Evolutionary conservation across 2,113 vertebrate genomes (phyloP).

Genomic region (Gallinago paraguaiae): DNA sequence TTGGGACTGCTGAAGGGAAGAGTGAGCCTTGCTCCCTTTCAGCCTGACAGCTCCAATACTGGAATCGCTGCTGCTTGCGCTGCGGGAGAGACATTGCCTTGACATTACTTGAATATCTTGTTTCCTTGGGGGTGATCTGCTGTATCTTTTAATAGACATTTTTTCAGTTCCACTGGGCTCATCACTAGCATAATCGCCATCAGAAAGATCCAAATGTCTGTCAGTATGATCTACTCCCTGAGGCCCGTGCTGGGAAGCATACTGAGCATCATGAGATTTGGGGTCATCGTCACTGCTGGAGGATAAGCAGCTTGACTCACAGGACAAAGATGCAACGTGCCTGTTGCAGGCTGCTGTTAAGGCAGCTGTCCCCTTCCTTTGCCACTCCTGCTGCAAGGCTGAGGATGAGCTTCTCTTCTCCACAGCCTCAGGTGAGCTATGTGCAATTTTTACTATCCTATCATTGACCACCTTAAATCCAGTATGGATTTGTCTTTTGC

Average conservation of each 20-base stretch:
- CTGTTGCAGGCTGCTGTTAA: accelerated
- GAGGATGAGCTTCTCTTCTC: background rate
- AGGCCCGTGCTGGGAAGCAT: background rate
- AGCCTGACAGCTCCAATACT: background rate
- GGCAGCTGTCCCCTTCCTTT: background rate
- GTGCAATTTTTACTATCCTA: slow-evolving; percentile 58
- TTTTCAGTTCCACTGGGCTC: slow-evolving; percentile 62
- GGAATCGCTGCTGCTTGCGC: slow-evolving; percentile 35
- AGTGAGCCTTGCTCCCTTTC: background rate
- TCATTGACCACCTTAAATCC: slow-evolving; percentile 70
- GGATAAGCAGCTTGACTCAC: slow-evolving; percentile 25
- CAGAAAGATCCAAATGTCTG: slow-evolving; percentile 47
- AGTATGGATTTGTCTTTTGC: background rate
- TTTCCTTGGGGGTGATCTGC: background rate
- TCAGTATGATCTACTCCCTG: background rate
- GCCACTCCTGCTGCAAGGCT: background rate
- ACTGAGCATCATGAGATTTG: background rate
- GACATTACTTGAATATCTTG: background rate
- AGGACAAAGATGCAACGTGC: background rate
- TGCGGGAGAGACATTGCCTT: background rate
- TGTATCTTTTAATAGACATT: background rate
- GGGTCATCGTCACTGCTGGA: slow-evolving; percentile 19
- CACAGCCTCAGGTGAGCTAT: background rate
- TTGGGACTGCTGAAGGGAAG: background rate
- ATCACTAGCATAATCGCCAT: slow-evolving; percentile 68